These are phyloP conservation scores for Puntigrus tetrazona DNA, from an alignment of 2,113 vertebrate species.

Conservation along the genomic window DNA sequence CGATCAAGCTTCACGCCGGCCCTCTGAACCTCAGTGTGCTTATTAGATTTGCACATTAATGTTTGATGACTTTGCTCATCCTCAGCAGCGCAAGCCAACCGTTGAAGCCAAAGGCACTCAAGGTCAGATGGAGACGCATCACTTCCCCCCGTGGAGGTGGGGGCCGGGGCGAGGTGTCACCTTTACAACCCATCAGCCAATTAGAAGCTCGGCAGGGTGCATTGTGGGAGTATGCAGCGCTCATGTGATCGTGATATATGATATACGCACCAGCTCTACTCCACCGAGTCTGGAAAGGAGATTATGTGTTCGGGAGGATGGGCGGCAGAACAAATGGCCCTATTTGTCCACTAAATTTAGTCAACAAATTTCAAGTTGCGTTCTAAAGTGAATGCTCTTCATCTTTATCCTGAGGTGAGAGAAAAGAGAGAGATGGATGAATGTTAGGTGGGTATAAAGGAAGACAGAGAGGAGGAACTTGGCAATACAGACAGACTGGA, in stretches of 20 bases:
- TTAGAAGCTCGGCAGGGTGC: slow-evolving; percentile 22
- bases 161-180: slow-evolving; percentile 8
- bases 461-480: background rate
- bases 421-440: slow-evolving; percentile 16
- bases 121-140: slow-evolving; percentile 62
- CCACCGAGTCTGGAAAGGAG: background rate
- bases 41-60: slow-evolving; percentile 78
- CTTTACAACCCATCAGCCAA: slow-evolving; percentile 14
- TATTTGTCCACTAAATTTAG: slow-evolving; percentile 15
- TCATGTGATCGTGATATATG: slow-evolving; percentile 30
- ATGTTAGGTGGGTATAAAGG: background rate
- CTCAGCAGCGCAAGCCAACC: slow-evolving; percentile 54
- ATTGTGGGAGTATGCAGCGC: background rate
- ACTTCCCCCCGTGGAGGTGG: slow-evolving; percentile 42
- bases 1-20: slow-evolving; percentile 27
- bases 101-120: slow-evolving; percentile 67
- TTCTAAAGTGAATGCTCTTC: slow-evolving; percentile 23
- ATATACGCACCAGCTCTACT: background rate
- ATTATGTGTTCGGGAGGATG: slow-evolving; percentile 19
- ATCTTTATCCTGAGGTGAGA: slow-evolving; percentile 40
- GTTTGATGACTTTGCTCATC: slow-evolving; percentile 75
- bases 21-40: slow-evolving; percentile 55
- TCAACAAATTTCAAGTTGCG: slow-evolving; percentile 10
- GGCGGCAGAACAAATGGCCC: slow-evolving; percentile 33
- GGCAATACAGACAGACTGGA: background rate